Base-by-base conservation (phyloP, 2,888 invertebrate genomes). In the Tinea semifulvella region DNA sequence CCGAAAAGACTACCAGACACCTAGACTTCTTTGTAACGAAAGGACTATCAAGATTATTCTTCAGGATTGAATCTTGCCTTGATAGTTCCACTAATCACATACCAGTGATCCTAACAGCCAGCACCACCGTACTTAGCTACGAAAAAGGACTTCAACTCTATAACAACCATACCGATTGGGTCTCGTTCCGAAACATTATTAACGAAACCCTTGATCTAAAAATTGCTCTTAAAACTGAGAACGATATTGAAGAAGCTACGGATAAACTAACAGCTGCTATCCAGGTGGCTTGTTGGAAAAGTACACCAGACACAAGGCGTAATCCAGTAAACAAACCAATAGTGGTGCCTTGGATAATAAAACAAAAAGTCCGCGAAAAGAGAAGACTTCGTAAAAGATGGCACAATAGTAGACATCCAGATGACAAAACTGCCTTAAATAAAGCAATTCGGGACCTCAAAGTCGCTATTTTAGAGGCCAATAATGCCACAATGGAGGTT, bases 41-140 rank as follows among this genome's bases (percentile, higher is more conserved):
- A 18, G 28, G n/a, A n/a, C n/a, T n/a, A n/a, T n/a, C n/a, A n/a
- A n/a, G n/a, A n/a, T n/a, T n/a, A n/a, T n/a, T n/a, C n/a, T n/a
- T n/a, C n/a, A n/a, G n/a, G n/a, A n/a, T 44, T n/a, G 47, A 53
- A 48, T 31, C 52, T 18, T 47, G 50, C 18, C 35, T 47, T 4
- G 56, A 57, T 26, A 40, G 50, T 1, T 38, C 46, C 1, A 50
- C 54, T 1, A 49, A 56, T 27, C 53, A 56, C 27, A 42, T 48
- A 1, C 54, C 53, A 3, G 51, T 54, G 0, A 49, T 54, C 1
- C 47, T 54, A n/a, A 53, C 45, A 11, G 6, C 53, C 1, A 44
- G 39, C 43, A 43, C 45, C 11, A n/a, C n/a, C n/a, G n/a, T n/a
- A n/a, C 3, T 11, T 5, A 36, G 48, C 25, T 42, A 39, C n/a